Base-by-base conservation (phyloP, 1,140 invertebrate genomes). In the Heliconius nattereri region DNA sequence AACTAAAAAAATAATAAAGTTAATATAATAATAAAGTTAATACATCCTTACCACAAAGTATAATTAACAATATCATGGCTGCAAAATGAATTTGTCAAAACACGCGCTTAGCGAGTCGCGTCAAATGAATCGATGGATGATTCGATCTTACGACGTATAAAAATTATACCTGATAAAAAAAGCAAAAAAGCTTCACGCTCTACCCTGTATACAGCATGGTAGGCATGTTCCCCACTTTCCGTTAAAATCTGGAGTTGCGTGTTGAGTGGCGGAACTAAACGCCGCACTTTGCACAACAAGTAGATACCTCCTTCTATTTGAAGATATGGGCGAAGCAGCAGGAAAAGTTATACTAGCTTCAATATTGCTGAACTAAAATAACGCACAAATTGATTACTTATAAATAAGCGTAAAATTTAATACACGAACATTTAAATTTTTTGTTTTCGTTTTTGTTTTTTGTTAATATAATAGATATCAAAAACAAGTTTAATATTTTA, bases 1-100 rank as follows among this genome's bases (percentile, higher is more conserved):
- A 60, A 26, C n/a, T 23, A 60, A 60, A 60, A 60, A 60, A 60
- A 40, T 40, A 60, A 54, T n/a, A 20, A 20, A n/a, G 2, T 37
- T 16, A 52, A 29, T 26, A 75, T 29, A 32, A 75, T 35, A 35
- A 35, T 7, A 35, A 23, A 45, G 1, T 26, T 26, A 57, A 9
- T 85, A 7, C 87, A 90, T 72, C 89, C 89, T 88, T 91, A 82
- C 5, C n/a, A 57, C 32, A 73, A 84, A 85, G 86, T 86, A 87
- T 89, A 89, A 89, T 91, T 88, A 89, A 82, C 82, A 78, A 84
- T 84, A 90, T 76, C 80, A 75, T 85, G 85, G 84, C 85, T 80
- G 80, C 84, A 86, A 89, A 91, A 92, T 92, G 87, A 92, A 92
- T 92, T 92, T 92, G 90, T 92, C 90, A 92, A 91, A 91, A 92